A percentile compares a stretch with the other conserved stretches of the same genome.
Conservation (phyloP, 92 coral and sea anemone species). For the Actinernus sp. region DNA sequence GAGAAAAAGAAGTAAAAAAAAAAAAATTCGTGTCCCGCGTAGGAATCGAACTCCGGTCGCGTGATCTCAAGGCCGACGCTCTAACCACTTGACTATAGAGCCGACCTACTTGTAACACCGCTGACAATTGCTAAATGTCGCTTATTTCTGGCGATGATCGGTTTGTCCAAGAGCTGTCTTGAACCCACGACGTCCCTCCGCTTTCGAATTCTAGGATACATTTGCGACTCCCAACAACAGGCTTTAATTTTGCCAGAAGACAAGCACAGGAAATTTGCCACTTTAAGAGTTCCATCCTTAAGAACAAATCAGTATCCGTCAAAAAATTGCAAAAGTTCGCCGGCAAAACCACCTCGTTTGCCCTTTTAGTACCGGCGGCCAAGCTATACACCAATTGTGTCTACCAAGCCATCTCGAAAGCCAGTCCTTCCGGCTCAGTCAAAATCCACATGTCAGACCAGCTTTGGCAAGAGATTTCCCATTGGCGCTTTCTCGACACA, state of each 20-base stretch:
- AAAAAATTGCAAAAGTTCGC: conserved; percentile 44
- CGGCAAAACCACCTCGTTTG: conserved; percentile 57
- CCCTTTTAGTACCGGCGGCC: conserved; percentile 60
- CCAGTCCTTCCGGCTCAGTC: neutral
- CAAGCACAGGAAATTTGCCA: conserved; percentile 27
- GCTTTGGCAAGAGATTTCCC: conserved; percentile 29
- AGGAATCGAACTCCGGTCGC: no score
- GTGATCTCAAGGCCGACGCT: no score
- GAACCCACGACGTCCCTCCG: conserved; percentile 22
- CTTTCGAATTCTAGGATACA: conserved; percentile 41
- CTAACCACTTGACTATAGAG: no score
- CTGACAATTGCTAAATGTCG: no score
- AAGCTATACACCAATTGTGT: conserved; percentile 11
- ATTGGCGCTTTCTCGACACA: no score
- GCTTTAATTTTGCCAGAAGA: conserved; percentile 57
- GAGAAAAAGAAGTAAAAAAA: no score
- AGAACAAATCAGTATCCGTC: conserved; percentile 8
- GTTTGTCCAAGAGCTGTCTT: conserved; percentile 19
- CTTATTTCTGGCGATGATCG: no score
- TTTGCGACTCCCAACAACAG: conserved; percentile 33
- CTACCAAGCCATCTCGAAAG: conserved; percentile 14
- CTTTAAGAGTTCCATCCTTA: conserved; percentile 37
- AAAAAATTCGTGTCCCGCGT: no score
- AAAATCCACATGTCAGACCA: neutral
- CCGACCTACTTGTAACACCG: no score